phyloP scores from a whole-genome alignment of 2,113 vertebrate species.

The Menidia beryllina region DNA sequence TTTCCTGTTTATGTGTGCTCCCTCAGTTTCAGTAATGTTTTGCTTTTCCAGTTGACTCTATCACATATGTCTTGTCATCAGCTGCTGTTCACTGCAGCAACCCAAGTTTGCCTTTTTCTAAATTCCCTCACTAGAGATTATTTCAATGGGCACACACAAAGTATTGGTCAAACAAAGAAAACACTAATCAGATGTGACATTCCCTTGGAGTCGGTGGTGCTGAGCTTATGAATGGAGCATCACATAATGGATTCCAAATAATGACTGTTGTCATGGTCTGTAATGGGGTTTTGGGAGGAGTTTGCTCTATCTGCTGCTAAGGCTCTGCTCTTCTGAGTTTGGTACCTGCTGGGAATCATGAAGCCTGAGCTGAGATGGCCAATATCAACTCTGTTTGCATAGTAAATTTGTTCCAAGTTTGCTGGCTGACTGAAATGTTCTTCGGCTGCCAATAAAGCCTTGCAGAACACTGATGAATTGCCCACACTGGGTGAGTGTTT shows the following conservation, averaged over 20 bases:
- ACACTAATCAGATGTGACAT: neutral
- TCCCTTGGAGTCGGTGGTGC: neutral
- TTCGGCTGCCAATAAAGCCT: constrained; percentile 37
- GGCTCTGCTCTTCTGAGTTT: constrained; percentile 17
- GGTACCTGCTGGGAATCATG: neutral
- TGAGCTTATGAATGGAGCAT: constrained; percentile 1
- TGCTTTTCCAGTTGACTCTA: no score
- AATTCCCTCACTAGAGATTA: neutral
- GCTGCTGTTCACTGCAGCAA: neutral
- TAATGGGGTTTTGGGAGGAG: constrained; percentile 35
- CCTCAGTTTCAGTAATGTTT: neutral
- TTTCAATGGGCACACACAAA: neutral
- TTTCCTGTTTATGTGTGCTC: neutral
- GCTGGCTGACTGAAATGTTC: constrained; percentile 5
- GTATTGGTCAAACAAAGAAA: no score
- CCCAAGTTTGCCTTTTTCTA: neutral
- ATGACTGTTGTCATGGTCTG: constrained; percentile 15
- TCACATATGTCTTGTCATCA: neutral
- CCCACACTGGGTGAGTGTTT: constrained; percentile 34
- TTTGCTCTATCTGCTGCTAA: constrained; percentile 17
- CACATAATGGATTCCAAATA: constrained; percentile 17
- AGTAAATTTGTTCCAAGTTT: constrained; percentile 34
- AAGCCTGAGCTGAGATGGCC: constrained; percentile 14
- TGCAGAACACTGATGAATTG: constrained; percentile 37
- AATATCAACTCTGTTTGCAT: constrained; percentile 25